A percentile compares a stretch with the other conserved stretches of the same genome.
These are phyloP conservation scores for Sitta europaea DNA, from an alignment of 2,113 vertebrate species.

Conservation along the genomic window DNA sequence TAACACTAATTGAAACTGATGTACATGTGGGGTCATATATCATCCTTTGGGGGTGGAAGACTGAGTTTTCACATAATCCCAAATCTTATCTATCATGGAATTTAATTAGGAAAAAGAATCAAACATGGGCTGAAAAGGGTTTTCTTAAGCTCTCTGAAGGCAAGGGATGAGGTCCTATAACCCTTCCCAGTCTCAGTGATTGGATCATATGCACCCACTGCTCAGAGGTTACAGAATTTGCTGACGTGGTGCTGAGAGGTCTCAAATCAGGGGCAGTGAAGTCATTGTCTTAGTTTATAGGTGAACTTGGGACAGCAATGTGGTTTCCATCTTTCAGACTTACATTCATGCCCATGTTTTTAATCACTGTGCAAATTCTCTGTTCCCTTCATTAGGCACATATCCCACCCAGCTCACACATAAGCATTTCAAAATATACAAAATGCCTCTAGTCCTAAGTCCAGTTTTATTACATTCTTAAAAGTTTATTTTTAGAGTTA, in stretches of 20 bases:
- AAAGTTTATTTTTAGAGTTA: constrained; percentile 37
- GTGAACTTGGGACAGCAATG: neutral
- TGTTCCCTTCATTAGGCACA: neutral
- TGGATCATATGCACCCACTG: neutral
- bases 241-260: neutral
- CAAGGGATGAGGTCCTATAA: neutral
- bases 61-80: neutral
- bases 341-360: neutral
- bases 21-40: neutral
- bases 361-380: neutral
- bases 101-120: neutral
- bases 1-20: neutral
- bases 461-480: constrained; percentile 43
- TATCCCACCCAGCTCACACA: neutral
- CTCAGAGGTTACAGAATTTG: neutral
- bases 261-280: neutral
- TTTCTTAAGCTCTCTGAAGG: neutral
- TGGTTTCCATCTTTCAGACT: neutral
- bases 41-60: neutral
- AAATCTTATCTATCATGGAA: neutral
- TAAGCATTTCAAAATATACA: neutral
- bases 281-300: neutral
- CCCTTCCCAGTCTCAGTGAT: neutral
- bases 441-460: constrained; percentile 7
- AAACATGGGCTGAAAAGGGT: neutral